Percentiles rank a stretch among this genome's conserved stretches.
Evolutionary conservation across 2,797 vertebrate genomes (phyloP).

Genomic region (Lateolabrax maculatus): DNA sequence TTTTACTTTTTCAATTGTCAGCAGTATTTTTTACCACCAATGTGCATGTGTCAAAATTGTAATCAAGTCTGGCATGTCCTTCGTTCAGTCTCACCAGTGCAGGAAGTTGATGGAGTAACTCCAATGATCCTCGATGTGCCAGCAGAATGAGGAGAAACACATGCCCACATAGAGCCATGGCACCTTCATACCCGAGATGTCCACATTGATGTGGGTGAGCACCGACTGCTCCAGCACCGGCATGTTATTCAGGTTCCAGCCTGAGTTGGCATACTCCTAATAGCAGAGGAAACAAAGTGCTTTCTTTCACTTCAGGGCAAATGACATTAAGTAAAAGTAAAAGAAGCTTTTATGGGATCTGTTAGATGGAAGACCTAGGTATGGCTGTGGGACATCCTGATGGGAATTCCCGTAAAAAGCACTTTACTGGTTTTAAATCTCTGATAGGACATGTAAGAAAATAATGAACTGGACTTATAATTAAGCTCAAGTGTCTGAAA

Average conservation of each 20-base stretch:
- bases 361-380: background rate
- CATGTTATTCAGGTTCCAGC: conserved; percentile 99
- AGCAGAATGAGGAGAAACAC: conserved; percentile 99
- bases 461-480: background rate
- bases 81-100: conserved; percentile 96
- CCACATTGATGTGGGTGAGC: conserved; percentile 96
- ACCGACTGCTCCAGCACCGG: conserved; percentile 97
- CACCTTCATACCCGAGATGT: conserved; percentile 99
- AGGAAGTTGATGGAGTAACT: conserved; percentile 99
- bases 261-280: conserved; percentile 96
- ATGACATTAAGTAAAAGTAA: background rate
- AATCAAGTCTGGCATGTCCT: conserved; percentile 63
- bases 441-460: background rate
- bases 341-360: background rate
- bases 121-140: conserved; percentile 99
- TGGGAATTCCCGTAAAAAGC: background rate
- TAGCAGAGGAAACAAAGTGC: background rate
- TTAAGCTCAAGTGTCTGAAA: background rate
- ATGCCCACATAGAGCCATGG: conserved; percentile 99
- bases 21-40: background rate
- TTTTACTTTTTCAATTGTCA: background rate
- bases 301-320: background rate
- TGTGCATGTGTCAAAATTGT: background rate
- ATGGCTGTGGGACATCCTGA: background rate
- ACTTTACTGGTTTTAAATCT: background rate